A percentile compares a stretch with the other conserved stretches of the same genome.
phyloP scores from a whole-genome alignment of 1,140 invertebrate genomes.

The Pseudoatta argentina region DNA sequence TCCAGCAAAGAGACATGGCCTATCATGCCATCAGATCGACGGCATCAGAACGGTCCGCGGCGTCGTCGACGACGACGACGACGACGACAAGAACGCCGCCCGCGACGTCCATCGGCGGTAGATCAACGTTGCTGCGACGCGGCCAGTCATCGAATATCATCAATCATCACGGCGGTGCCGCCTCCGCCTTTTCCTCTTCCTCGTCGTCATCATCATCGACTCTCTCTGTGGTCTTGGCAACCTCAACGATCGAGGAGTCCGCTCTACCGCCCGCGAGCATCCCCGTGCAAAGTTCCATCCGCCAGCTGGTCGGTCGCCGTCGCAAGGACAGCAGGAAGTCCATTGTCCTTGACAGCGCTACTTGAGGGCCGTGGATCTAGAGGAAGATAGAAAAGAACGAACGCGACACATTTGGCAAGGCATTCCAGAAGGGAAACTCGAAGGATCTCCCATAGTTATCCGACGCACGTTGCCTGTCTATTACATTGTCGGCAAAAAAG shows the following conservation, averaged over 20 bases:
- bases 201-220: conserved; percentile 54
- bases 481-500: conserved; percentile 12
- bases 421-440: conserved; percentile 66
- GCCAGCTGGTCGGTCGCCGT: conserved; percentile 21
- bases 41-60: conserved; percentile 29
- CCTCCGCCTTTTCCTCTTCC: conserved; percentile 23
- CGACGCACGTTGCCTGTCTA: conserved; percentile 41
- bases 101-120: conserved; percentile 11
- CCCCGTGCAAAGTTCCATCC: conserved; percentile 7
- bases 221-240: conserved; percentile 39
- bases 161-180: conserved; percentile 23
- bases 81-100: conserved; percentile 14
- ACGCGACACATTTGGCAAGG: conserved; percentile 69
- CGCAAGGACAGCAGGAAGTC: conserved; percentile 60
- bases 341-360: conserved; percentile 60
- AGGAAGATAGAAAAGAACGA: conserved; percentile 70
- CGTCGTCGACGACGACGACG: conserved; percentile 66
- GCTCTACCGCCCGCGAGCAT: background rate
- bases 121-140: conserved; percentile 10
- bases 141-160: conserved; percentile 11
- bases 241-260: conserved; percentile 26
- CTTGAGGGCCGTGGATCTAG: conserved; percentile 64
- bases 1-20: conserved; percentile 36
- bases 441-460: conserved; percentile 32
- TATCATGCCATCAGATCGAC: conserved; percentile 36